Percentiles rank a stretch among this genome's conserved stretches.
Conservation (phyloP, 2,888 invertebrate species). For the Vandiemenella viatica region DNA sequence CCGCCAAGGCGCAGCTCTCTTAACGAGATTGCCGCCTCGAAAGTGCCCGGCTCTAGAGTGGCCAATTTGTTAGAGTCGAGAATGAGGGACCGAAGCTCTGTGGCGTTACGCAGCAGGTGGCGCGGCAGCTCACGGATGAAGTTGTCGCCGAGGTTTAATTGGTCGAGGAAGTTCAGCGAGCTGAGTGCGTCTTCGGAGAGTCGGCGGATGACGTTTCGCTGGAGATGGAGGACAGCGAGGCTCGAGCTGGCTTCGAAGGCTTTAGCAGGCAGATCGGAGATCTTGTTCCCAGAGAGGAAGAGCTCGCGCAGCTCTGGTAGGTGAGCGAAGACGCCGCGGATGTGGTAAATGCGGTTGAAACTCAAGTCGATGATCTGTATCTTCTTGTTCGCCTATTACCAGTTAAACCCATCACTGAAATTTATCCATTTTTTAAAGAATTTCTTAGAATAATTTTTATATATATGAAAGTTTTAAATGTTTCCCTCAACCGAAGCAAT, state of each 20-base stretch:
- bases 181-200: conserved; percentile 63
- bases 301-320: conserved; percentile 66
- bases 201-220: conserved; percentile 68
- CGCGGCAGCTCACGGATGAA: conserved; percentile 66
- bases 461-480: too few relatives aligned
- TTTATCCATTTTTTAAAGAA: too few relatives aligned
- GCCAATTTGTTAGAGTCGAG: conserved; percentile 74
- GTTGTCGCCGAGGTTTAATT: conserved; percentile 74
- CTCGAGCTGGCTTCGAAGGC: conserved; percentile 63
- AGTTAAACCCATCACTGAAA: too few relatives aligned
- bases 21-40: conserved; percentile 56
- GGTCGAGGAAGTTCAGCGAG: conserved; percentile 60
- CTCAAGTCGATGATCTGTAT: conserved; percentile 72
- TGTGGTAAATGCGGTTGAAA: conserved; percentile 76
- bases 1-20: conserved; percentile 73
- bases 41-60: conserved; percentile 65
- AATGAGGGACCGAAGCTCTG: conserved; percentile 63
- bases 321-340: conserved; percentile 67
- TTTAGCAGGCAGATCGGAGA: conserved; percentile 64
- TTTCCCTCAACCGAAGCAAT: too few relatives aligned
- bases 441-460: too few relatives aligned
- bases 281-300: conserved; percentile 77
- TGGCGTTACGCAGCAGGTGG: conserved; percentile 58
- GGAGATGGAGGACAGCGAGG: conserved; percentile 67
- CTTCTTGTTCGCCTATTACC: conserved; percentile 49